These are phyloP conservation scores for Torymus tubicola DNA, from an alignment of 2,888 invertebrate species.

Conservation along the genomic window DNA sequence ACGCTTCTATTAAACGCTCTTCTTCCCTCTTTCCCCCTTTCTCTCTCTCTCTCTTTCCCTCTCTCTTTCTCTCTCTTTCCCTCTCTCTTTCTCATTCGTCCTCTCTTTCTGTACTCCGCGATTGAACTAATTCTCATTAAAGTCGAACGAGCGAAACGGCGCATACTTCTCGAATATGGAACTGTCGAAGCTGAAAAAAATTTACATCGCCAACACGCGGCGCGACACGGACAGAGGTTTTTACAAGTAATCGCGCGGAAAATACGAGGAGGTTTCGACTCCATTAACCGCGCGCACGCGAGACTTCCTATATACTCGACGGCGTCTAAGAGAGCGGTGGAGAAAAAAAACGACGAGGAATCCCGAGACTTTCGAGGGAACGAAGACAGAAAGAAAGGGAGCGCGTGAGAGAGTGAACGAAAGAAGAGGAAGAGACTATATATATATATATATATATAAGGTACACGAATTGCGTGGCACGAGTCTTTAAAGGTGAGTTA, in stretches of 20 bases:
- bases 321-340: not conserved
- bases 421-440: not conserved
- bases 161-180: slow-evolving; percentile 41
- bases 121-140: slow-evolving; percentile 46
- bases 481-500: too few species aligned
- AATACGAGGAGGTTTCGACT: slow-evolving; percentile 56
- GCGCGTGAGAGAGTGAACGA: not conserved
- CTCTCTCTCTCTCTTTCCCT: too few species aligned
- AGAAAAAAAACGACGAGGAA: slow-evolving; percentile 8
- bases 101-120: not conserved
- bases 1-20: not conserved
- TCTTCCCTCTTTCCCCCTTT: too few species aligned
- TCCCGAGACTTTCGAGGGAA: slow-evolving; percentile 23
- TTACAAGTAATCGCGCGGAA: slow-evolving; percentile 55
- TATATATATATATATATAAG: too few species aligned
- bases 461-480: too few species aligned
- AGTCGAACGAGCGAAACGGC: slow-evolving; percentile 27
- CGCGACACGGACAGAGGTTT: slow-evolving; percentile 20
- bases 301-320: slow-evolving; percentile 3
- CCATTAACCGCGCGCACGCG: slow-evolving; percentile 50
- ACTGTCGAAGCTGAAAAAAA: slow-evolving; percentile 48
- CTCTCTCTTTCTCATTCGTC: too few species aligned
- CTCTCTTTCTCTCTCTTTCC: too few species aligned
- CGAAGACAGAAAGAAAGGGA: not conserved
- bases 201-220: slow-evolving; percentile 37